Evolutionary conservation across 2,113 vertebrate genomes (phyloP), one percentile per base, ranked within the genome.

Genomic region (Bos indicus): DNA sequence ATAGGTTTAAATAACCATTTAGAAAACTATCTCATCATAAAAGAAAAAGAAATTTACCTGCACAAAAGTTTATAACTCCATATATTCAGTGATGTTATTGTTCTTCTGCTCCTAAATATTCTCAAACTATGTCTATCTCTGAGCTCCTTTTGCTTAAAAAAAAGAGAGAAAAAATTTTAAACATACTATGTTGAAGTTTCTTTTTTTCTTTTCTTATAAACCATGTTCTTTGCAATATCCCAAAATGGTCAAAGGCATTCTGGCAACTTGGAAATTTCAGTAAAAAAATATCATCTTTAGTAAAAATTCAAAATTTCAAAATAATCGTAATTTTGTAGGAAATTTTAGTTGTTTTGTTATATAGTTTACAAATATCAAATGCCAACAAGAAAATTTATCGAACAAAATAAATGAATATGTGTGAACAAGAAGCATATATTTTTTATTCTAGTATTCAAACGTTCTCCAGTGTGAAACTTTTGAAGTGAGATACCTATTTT

Each of bases 11-110:
- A 92, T 4, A 92, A 59, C 43, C 64, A 90, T 88, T 97, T 90
- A 93, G 80, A 95, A 95, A 96, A 94, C 46, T 82, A 97, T 77
- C 23, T 51, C 21, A 56, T 92, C 88, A 85, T 84, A 82, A 98
- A 96, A 84, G 62, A 30, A 88, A 89, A 97, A 60, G 36, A 88
- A 97, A 96, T 88, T 46, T 91, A 40, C 64, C 82, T 82, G 19
- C 4, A 86, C 46, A 80, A 74, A 96, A 86, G 54, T 60, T 92
- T 93, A 90, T 93, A 97, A 88, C 33, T 52, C 46, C 8, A 46
- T 40, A 36, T 74, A 82, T 54, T 94, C 92, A 56, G 40, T 33
- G 26, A 23, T 30, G 62, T 52, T 26, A 94, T 94, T 94, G 6
- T 40, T 80, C 80, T 87, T 93, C 77, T 88, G 30, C 71, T 92